phyloP scores from a whole-genome alignment of 2,888 invertebrate genomes.

The Argynnis bischoffii region DNA sequence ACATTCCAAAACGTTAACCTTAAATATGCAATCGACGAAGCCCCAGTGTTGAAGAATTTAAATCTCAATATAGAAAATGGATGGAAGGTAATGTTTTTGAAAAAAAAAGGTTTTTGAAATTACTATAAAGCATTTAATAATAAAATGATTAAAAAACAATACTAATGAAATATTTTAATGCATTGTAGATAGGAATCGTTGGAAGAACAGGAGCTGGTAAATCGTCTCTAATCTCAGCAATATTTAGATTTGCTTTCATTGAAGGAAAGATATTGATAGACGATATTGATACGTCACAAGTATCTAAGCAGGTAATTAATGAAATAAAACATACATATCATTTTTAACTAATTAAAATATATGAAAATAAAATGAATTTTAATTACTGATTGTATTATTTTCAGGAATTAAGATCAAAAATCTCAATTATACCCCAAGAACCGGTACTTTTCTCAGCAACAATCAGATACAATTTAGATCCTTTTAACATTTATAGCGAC shows the following conservation, averaged over 20 bases:
- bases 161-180: background rate
- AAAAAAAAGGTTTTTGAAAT: no score
- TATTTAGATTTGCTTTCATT: conserved; percentile 86
- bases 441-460: conserved; percentile 91
- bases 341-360: background rate
- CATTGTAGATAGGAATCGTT: conserved; percentile 83
- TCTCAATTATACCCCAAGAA: conserved; percentile 89
- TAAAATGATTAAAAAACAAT: background rate
- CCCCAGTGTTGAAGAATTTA: conserved; percentile 83
- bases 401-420: conserved; percentile 82
- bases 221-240: conserved; percentile 85
- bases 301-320: conserved; percentile 77
- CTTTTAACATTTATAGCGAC: conserved; percentile 87
- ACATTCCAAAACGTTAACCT: conserved; percentile 83
- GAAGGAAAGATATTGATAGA: conserved; percentile 85
- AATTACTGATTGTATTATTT: conserved; percentile 52
- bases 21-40: conserved; percentile 83
- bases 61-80: conserved; percentile 68
- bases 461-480: conserved; percentile 88
- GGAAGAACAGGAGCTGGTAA: conserved; percentile 90
- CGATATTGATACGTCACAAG: conserved; percentile 78
- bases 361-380: background rate
- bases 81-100: conserved; percentile 69
- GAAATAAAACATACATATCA: background rate
- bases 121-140: background rate